A percentile compares a stretch with the other conserved stretches of the same genome.
phyloP scores from a whole-genome alignment of 2,113 vertebrate genomes.

The Heptranchias perlo region DNA sequence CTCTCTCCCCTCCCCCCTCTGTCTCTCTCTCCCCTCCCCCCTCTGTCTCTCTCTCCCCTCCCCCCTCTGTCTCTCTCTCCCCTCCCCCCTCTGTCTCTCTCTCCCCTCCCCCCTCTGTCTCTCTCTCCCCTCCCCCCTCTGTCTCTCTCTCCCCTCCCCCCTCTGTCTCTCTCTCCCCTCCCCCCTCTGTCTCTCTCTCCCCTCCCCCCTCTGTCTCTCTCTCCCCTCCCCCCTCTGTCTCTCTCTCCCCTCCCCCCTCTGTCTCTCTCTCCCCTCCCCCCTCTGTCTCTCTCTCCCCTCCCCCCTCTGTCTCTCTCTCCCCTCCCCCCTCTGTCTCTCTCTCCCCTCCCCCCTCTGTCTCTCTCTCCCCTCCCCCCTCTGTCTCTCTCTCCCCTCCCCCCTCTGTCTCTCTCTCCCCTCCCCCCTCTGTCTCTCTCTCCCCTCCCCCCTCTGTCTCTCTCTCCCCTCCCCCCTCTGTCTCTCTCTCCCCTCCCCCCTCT shows the following conservation, averaged over 20 bases:
- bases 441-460: not conserved
- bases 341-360: not conserved
- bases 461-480: too few relatives aligned
- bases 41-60: not conserved
- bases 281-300: not conserved
- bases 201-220: not conserved
- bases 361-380: not conserved
- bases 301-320: not conserved
- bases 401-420: too few relatives aligned
- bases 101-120: not conserved
- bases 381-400: not conserved
- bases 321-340: not conserved
- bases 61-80: not conserved
- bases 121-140: not conserved
- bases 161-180: too few relatives aligned
- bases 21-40: not conserved
- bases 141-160: not conserved
- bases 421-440: not conserved
- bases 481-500: too few relatives aligned
- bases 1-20: too few relatives aligned
- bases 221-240: too few relatives aligned
- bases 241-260: too few relatives aligned
- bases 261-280: not conserved
- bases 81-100: not conserved
- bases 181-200: not conserved